Base-by-base conservation (phyloP, 2,888 invertebrate genomes). In the Melikaiella ostensackeni region DNA sequence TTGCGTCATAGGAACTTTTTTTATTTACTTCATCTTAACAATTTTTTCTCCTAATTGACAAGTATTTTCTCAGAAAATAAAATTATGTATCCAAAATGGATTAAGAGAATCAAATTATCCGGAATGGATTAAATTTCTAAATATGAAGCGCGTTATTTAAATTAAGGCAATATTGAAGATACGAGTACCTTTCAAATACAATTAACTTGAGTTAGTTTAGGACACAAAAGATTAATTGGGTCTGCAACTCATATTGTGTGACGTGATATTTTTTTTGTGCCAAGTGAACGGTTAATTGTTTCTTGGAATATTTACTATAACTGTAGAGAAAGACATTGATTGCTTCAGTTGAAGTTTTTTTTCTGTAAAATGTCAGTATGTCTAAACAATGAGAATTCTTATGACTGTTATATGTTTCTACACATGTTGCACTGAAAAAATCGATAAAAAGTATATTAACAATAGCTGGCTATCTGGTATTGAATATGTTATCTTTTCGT, bases 391-490 rank as follows among this genome's bases (percentile, higher is more conserved):
- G 24, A 38, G 9, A 19, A 27, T 30, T 6, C 11, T n/a, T 50
- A 30, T 30, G 1, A 30, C n/a, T 55, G 33, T 70, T 33, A 19
- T 55, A 30, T 30, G n/a, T 50, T 46, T 33, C 2, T 50, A 70
- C 8, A 33, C 1, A 50, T n/a, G 9, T 30, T 55, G 50, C 19
- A n/a, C 11, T 50, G n/a, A 11, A 33, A 21, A n/a, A 35, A 2
- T 63, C 63, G 9, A 35, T 35, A 1, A 33, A 33, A 46, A 7
- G 1, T 13, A 30, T 19, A n/a, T 9, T 13, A 21, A 30, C 13
- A 66, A 21, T 70, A 50, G 11, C 70, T 46, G 33, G 19, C 33
- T 30, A 27, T 70, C 46, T 70, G n/a, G n/a, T 50, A n/a, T 50
- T 46, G 30, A 66, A 50, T n/a, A 30, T 27, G 19, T 66, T 46